phyloP scores from a whole-genome alignment of 2,797 vertebrate genomes.

The Hydrocynus forskahlii region DNA sequence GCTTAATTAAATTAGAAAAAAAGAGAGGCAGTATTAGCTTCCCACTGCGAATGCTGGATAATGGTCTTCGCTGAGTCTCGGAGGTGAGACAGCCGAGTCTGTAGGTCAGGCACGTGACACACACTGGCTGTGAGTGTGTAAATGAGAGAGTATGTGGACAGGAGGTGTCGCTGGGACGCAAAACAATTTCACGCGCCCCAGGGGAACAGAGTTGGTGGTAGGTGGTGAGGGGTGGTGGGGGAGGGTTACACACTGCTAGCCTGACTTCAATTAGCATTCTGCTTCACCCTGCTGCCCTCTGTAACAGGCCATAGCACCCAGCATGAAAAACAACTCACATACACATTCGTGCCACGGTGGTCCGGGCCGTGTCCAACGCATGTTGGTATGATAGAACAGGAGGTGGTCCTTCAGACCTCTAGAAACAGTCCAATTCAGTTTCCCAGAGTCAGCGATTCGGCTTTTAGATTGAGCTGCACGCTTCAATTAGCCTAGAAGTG shows the following conservation, averaged over 20 bases:
- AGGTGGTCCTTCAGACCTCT: constrained; percentile 2
- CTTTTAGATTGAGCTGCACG: constrained; percentile 5
- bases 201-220: constrained; percentile 47
- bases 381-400: constrained; percentile 30
- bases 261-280: too few species aligned
- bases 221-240: too few species aligned
- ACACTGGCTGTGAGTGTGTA: constrained; percentile 43
- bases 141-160: constrained; percentile 49
- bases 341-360: constrained; percentile 33
- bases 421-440: constrained; percentile 29
- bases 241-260: too few species aligned
- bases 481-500: constrained; percentile 37
- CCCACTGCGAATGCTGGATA: constrained; percentile 29
- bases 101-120: constrained; percentile 32
- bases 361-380: constrained; percentile 38
- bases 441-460: constrained; percentile 22
- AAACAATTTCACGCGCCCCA: constrained; percentile 64
- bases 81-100: constrained; percentile 38
- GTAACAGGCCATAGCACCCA: constrained; percentile 34
- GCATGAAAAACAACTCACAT: constrained; percentile 37
- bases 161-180: constrained; percentile 42
- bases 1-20: constrained; percentile 53
- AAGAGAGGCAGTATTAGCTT: constrained; percentile 37
- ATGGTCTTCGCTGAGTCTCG: constrained; percentile 28
- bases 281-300: too few species aligned